These are phyloP conservation scores for Caretta caretta DNA, from an alignment of 2,113 vertebrate genomes.

Conservation along the genomic window DNA sequence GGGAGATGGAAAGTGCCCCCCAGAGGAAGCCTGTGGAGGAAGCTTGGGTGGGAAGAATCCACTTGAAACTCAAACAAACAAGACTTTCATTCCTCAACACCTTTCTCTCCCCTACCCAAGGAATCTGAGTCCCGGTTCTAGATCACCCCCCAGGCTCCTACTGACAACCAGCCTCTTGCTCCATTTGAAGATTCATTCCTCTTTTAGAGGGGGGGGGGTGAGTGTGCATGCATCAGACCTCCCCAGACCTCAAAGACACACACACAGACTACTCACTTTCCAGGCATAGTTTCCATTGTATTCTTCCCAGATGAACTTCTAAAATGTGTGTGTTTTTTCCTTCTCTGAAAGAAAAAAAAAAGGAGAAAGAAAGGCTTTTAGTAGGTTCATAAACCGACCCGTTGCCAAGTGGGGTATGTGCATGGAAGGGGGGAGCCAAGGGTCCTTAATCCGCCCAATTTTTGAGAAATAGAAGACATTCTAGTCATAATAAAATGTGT, in stretches of 20 bases:
- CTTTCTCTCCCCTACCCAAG: not conserved
- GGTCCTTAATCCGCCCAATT: slow-evolving; percentile 72
- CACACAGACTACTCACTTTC: slow-evolving; percentile 14
- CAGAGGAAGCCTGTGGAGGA: not conserved
- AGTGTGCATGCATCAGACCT: slow-evolving; percentile 53
- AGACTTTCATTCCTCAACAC: fast-evolving
- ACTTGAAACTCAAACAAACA: not conserved
- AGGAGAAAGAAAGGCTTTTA: slow-evolving; percentile 15
- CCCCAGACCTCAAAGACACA: slow-evolving; percentile 59
- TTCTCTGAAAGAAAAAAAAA: not conserved
- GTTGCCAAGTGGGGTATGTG: slow-evolving; percentile 66
- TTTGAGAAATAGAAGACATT: slow-evolving; percentile 84
- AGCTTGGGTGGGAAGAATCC: not conserved
- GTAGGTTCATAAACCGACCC: slow-evolving; percentile 71
- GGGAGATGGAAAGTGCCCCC: not conserved
- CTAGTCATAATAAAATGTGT: slow-evolving; percentile 81
- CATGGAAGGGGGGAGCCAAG: slow-evolving; percentile 46
- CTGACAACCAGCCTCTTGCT: not conserved
- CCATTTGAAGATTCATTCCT: slow-evolving; percentile 14
- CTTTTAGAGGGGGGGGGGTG: not conserved
- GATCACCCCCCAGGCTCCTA: not conserved
- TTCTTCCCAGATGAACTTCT: slow-evolving; percentile 64
- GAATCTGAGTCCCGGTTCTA: not conserved
- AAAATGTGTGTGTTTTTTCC: not conserved
- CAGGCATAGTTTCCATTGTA: slow-evolving; percentile 61